Conservation (phyloP, 2,113 vertebrate species). For the Sebastes fasciatus region DNA sequence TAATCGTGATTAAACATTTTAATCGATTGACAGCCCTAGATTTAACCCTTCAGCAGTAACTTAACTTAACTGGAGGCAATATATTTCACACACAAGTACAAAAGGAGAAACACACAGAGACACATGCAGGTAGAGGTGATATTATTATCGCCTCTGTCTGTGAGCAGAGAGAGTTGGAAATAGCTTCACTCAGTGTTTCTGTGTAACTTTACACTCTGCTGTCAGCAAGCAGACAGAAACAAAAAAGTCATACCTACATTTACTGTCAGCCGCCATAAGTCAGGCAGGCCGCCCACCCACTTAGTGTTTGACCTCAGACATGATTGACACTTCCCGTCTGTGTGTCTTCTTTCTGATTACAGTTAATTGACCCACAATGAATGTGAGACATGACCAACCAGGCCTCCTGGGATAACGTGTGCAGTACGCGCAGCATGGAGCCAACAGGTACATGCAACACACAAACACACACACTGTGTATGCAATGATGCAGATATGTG, state of each 20-base stretch:
- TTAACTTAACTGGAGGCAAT: background rate
- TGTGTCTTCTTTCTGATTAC: conserved; percentile 31
- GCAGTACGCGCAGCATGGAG: conserved; percentile 70
- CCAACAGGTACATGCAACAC: conserved; percentile 69
- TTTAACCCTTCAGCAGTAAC: background rate
- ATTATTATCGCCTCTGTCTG: background rate
- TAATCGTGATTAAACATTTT: too few relatives aligned
- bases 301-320: background rate
- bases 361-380: conserved; percentile 60
- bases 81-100: background rate
- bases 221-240: background rate
- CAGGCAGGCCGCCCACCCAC: background rate
- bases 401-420: conserved; percentile 64
- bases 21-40: too few relatives aligned
- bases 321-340: background rate
- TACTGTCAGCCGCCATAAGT: background rate
- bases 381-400: conserved; percentile 60
- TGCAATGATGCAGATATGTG: background rate
- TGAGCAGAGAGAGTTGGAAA: conserved; percentile 11
- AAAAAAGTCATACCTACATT: background rate
- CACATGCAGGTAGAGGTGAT: background rate
- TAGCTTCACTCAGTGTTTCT: background rate
- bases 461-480: background rate
- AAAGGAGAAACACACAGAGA: background rate
- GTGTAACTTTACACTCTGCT: background rate